Evolutionary conservation across 37 sponge, comb jelly and placozoan genomes (phyloP).

Genomic region (Aplysina aerophoba): DNA sequence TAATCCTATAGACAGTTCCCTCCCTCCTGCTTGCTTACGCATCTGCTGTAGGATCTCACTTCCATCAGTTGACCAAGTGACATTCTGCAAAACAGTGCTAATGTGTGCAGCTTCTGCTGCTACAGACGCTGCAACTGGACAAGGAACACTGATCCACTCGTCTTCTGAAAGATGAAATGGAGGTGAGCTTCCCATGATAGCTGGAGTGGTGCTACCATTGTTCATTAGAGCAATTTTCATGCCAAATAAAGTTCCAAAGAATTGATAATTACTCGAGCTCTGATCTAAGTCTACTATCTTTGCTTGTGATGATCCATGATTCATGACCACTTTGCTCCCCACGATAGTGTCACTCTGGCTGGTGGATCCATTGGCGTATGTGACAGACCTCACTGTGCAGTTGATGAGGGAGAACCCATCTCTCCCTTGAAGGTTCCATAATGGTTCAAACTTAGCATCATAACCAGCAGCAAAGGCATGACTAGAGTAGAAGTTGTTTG

Average conservation of each 20-base stretch:
- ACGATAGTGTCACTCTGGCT: neutral
- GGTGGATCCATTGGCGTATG: neutral
- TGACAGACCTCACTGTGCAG: neutral
- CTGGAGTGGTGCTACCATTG: neutral
- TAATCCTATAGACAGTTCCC: too few relatives aligned
- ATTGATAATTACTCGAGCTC: too few relatives aligned
- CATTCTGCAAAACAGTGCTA: too few relatives aligned
- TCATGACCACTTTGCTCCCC: neutral
- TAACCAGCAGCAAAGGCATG: neutral
- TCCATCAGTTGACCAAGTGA: too few relatives aligned
- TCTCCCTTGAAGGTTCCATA: constrained; percentile 25
- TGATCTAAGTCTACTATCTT: neutral
- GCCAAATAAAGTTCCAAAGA: neutral
- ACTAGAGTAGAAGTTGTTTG: neutral
- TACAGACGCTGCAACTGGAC: too few relatives aligned
- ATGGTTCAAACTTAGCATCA: neutral
- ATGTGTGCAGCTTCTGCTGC: too few relatives aligned
- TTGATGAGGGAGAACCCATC: constrained; percentile 17
- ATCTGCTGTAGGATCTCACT: too few relatives aligned
- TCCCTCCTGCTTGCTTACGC: too few relatives aligned
- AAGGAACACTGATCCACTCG: too few relatives aligned
- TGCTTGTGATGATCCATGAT: neutral
- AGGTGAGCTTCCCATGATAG: too few relatives aligned
- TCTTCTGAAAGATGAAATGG: too few relatives aligned
- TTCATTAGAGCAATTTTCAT: neutral